Conservation (phyloP, 2,888 invertebrate species). For the Callyntrura guangdongensis region DNA sequence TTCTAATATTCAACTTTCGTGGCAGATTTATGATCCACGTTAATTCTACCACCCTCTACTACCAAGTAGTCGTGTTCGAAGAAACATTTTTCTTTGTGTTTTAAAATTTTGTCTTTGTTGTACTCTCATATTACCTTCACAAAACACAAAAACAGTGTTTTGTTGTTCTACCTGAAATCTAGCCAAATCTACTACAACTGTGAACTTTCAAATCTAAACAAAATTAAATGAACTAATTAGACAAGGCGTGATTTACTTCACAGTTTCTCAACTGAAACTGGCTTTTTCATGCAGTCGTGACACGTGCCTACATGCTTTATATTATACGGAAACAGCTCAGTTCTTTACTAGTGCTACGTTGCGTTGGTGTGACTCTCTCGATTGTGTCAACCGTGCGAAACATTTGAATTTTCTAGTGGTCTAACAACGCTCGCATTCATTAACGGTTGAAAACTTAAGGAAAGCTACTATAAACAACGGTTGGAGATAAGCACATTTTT, state of each 20-base stretch:
- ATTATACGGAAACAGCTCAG: neutral
- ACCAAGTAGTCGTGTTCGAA: neutral
- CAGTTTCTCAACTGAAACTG: neutral
- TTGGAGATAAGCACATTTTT: neutral
- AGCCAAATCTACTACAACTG: too few relatives aligned
- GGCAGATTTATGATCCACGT: neutral
- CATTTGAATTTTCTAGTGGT: neutral
- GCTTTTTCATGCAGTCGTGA: slow-evolving; percentile 4
- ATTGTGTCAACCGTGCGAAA: neutral
- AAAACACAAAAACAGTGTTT: neutral
- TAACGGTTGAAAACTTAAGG: neutral
- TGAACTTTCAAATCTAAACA: neutral
- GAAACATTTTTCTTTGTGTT: neutral
- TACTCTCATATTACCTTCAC: neutral
- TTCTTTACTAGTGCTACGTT: neutral
- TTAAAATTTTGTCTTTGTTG: neutral
- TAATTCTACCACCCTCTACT: neutral
- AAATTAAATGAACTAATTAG: neutral
- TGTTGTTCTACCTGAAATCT: neutral
- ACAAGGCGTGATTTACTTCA: slow-evolving; percentile 24
- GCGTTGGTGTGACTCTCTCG: neutral
- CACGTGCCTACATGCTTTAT: slow-evolving; percentile 14
- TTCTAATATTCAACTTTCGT: slow-evolving; percentile 6
- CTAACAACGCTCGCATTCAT: neutral
- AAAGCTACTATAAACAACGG: neutral